A percentile compares a stretch with the other conserved stretches of the same genome.
phyloP scores from a whole-genome alignment of 2,797 vertebrate species.

The Luscinia luscinia region DNA sequence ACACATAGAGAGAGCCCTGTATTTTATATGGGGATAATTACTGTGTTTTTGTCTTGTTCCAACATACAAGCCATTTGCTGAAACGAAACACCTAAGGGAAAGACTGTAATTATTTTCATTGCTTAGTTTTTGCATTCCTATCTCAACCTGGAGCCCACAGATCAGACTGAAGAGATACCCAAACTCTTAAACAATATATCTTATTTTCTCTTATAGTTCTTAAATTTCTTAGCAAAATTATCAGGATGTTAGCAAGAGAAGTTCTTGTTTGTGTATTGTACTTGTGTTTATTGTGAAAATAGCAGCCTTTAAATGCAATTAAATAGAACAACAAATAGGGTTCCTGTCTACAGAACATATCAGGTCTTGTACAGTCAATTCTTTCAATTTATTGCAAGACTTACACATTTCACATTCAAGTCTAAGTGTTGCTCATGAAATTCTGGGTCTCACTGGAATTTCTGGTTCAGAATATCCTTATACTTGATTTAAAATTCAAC shows the following conservation, averaged over 20 bases:
- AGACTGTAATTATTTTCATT: background rate
- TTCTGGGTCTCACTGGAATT: background rate
- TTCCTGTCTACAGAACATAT: background rate
- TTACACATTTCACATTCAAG: background rate
- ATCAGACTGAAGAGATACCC: conserved; percentile 18
- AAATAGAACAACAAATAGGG: background rate
- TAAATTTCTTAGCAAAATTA: conserved; percentile 1
- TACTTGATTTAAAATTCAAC: background rate
- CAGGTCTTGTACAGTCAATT: background rate
- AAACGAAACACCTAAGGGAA: conserved; percentile 22
- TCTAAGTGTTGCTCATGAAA: background rate
- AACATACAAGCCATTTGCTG: background rate
- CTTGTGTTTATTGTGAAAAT: background rate
- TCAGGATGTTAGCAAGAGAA: background rate
- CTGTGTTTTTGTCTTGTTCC: background rate
- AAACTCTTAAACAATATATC: conserved; percentile 38
- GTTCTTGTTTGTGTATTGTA: conserved; percentile 1
- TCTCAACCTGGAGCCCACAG: background rate
- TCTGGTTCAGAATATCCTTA: background rate
- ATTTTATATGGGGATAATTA: background rate
- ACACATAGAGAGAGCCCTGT: background rate
- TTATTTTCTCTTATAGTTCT: conserved; percentile 2
- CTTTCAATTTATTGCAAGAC: accelerated
- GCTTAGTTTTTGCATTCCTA: background rate
- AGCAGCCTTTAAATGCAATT: background rate